Evolutionary conservation across 2,113 vertebrate species (phyloP).

Genomic region (Mirza zaza): DNA sequence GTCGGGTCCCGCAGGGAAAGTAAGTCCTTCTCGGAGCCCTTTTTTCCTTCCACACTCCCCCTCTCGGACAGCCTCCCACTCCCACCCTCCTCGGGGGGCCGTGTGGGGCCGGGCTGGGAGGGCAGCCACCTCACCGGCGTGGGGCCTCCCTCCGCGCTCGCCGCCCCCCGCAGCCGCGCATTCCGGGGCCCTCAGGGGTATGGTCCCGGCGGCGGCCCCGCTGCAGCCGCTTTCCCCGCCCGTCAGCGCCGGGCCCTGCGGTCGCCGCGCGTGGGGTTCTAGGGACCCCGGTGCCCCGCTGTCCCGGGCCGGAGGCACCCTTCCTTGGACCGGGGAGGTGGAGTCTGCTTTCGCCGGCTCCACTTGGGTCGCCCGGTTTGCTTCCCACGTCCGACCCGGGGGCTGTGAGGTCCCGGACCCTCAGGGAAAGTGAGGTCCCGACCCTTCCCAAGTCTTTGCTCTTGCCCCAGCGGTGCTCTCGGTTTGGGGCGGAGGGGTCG

Average conservation of each 20-base stretch:
- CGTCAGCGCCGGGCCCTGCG: slow-evolving; percentile 4
- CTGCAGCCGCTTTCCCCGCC: neutral
- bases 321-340: no score
- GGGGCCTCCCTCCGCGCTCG: neutral
- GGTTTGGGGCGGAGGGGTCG: neutral
- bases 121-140: neutral
- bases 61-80: slow-evolving; percentile 69
- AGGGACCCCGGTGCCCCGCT: neutral
- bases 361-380: neutral
- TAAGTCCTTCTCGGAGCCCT: slow-evolving; percentile 55
- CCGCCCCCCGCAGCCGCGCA: neutral
- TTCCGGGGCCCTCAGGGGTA: neutral
- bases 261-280: neutral
- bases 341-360: neutral
- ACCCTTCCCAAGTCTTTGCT: neutral
- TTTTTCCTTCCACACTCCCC: neutral
- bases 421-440: neutral
- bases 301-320: slow-evolving; percentile 9
- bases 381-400: neutral
- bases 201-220: neutral
- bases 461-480: neutral
- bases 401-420: neutral
- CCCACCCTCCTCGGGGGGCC: slow-evolving; percentile 61
- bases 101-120: slow-evolving; percentile 54
- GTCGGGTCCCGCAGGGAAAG: slow-evolving; percentile 66